Base-by-base conservation (phyloP, 1,140 invertebrate species). In the Aradophagus sp. region DNA sequence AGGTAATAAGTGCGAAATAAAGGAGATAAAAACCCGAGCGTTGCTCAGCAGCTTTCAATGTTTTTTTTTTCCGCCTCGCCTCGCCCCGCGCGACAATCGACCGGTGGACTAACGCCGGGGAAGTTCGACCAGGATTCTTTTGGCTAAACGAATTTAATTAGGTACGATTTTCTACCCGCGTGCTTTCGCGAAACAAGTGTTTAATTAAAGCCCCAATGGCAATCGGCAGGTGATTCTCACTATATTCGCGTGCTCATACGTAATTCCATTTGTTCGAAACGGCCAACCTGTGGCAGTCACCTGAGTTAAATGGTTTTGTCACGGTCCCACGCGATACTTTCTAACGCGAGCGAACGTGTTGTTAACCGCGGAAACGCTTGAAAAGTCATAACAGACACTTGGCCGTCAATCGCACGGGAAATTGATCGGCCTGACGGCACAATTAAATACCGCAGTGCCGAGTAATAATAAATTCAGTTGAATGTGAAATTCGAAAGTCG, bases 271-370 rank as follows among this genome's bases (percentile, higher is more conserved):
- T 65, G 48, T 59, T 48, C 59, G 53, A 61, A 71, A 65, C 59
- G 59, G 48, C 53, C 68, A 71, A 72, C 68, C 68, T 72, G 68
- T 72, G 65, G 68, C 68, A 35, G 68, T 71, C 59, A 65, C 47
- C 68, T 71, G 59, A 58, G 29, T 55, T 71, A 71, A 71, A 65
- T 31, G 68, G 38, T 41, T 47, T 36, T 52, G 44, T 63, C 53
- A 71, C n/a, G n/a, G n/a, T n/a, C n/a, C n/a, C n/a, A 71, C 48
- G 47, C 32, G 47, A 61, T 71, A 65, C 59, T 71, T 71, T 59
- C 27, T 53, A 53, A 53, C 53, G 50, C 44, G 39, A 59, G 45
- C 42, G 41, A 50, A 63, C 36, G 27, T 53, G 23, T 38, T 62
- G 56, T 44, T 29, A 38, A 50, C 14, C 14, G 48, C 20, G 56